Base-by-base conservation (phyloP, 2,113 vertebrate species). In the Brachyhypopomus gauderio region DNA sequence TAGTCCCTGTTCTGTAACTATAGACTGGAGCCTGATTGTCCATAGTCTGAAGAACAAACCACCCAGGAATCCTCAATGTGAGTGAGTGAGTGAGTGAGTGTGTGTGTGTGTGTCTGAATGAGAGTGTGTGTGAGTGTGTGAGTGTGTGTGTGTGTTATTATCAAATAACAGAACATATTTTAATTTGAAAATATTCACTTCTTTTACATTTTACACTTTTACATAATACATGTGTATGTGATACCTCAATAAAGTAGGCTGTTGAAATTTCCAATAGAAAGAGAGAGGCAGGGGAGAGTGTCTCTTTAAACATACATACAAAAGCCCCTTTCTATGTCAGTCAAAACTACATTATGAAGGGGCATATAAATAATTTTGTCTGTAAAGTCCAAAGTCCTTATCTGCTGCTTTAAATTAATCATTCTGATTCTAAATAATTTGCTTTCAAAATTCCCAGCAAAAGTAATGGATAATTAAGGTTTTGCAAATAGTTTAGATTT, bases 1-100 rank as follows among this genome's bases (percentile, higher is more conserved):
- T 80, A 95, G 93, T 0, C 96, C 95, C 1, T 97, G 96, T 64
- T 94, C 94, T 22, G 88, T 92, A 27, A 90, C 94, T 36, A 90
- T 96, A 0, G 94, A 97, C 81, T 97, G 96, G 96, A 95, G 88
- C 25, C 77, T 94, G 83, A 73, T 88, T 3, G 90, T 89, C 58
- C 90, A 91, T 11, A 91, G 86, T 17, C 83, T 93, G 73, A 93
- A 93, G 87, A 90, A 93, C 86, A 94, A 92, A 87, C 90, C 89
- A 23, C 81, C 87, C 5, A 92, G 92, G 83, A 91, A 81, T 58
- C 59, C 88, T 79, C 89, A 93, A 66, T 94, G 93, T 94, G 85
- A 91, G 77, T 76, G 69, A 48, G 30, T 71, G 11, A 41, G 22
- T 41, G 60, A 34, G 75, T 60, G 76, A 74, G 58, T 20, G n/a